Base-by-base conservation (phyloP, 2,888 invertebrate species). In the Drosophila melanosoma region DNA sequence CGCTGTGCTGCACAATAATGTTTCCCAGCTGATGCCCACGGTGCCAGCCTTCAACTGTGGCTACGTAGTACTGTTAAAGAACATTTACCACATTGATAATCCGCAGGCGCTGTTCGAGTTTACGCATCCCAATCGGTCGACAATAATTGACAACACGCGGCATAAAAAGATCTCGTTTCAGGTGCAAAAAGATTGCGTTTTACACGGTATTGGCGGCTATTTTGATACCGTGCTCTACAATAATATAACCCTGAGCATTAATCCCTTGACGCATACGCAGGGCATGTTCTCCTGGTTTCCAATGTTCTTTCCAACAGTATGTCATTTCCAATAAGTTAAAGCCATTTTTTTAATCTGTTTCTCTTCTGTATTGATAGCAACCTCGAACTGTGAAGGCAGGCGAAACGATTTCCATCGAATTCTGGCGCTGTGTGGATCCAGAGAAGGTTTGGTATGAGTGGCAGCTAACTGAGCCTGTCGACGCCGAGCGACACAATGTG, bases 261-360 rank as follows among this genome's bases (percentile, higher is more conserved):
- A 97, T 86, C 99, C 99, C 1, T 94, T 95, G 53, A 97, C 97
- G 1, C 97, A 98, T 92, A 98, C 98, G 26, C 94, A 95, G 1
- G 97, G 97, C 82, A 98, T 99, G 98, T 97, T 98, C 90, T 98
- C 98, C 74, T 99, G 99, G 99, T 99, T 99, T 93, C 99, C 99
- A 8, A 97, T 99, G 78, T 97, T 97, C 87, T 98, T 99, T 91
- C 99, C 99, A 53, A 94, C 95, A 93, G 97, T 97, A 94, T 93
- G 67, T 15, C 8, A 17, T 12, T 1, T 42, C 0, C n/a, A 48
- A 3, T 4, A 45, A 0, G 7, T 36, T 20, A 5, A 23, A 4
- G 3, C 7, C 15, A 2, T 38, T 2, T 26, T 20, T 6, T 11
- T 54, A 1, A 12, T 15, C 20, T 5, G 0, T 29, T 26, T 5